Evolutionary conservation across 2,888 invertebrate genomes (phyloP).

Genomic region (Idaea dimidiata): DNA sequence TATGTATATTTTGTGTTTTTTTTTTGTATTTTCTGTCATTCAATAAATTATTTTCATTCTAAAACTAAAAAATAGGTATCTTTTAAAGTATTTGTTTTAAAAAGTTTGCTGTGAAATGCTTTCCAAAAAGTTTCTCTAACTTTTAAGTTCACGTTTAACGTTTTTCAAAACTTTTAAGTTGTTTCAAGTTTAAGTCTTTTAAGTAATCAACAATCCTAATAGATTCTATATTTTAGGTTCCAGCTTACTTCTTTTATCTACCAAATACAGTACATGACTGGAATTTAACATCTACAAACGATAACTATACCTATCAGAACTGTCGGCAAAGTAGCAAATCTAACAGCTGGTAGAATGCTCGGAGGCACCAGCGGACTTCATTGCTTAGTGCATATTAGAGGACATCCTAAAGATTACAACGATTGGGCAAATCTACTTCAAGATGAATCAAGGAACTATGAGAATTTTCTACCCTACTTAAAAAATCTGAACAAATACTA

Average conservation of each 20-base stretch:
- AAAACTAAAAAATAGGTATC: too few species aligned
- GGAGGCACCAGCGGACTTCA: slow-evolving; percentile 17
- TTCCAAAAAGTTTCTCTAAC: too few species aligned
- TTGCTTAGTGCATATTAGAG: slow-evolving; percentile 11
- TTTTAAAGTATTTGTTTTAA: too few species aligned
- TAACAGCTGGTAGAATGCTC: slow-evolving; percentile 13
- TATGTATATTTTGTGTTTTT: too few species aligned
- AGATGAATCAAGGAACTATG: slow-evolving; percentile 17
- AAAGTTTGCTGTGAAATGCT: too few species aligned
- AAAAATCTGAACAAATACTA: slow-evolving; percentile 6
- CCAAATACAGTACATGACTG: slow-evolving; percentile 17
- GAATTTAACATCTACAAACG: slow-evolving; percentile 6
- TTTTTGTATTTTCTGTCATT: too few species aligned
- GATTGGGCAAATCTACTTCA: slow-evolving; percentile 15
- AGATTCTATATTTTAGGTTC: neutral
- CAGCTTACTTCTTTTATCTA: slow-evolving; percentile 2
- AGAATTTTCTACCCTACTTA: slow-evolving; percentile 16
- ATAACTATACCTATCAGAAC: neutral
- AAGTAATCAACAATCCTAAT: too few species aligned
- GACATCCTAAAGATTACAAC: slow-evolving; percentile 15
- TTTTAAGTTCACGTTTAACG: too few species aligned
- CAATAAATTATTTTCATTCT: too few species aligned
- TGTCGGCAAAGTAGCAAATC: slow-evolving; percentile 14
- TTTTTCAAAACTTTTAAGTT: too few species aligned
- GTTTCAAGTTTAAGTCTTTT: too few species aligned